phyloP scores from a whole-genome alignment of 2,113 vertebrate species.

The Paramormyrops kingsleyae region DNA sequence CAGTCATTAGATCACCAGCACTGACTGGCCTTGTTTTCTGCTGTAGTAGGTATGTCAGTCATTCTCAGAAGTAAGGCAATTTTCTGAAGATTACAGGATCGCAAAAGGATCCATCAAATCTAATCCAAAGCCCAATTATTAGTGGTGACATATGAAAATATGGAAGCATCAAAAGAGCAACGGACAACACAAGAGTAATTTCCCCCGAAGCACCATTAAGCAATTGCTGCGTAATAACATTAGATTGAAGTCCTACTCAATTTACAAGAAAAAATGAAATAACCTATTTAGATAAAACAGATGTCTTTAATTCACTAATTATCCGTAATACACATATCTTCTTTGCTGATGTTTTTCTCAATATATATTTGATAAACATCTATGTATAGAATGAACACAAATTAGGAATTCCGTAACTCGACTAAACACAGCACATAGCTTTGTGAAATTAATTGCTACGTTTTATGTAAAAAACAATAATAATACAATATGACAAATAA shows the following conservation, averaged over 20 bases:
- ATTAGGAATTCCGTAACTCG: neutral
- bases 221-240: neutral
- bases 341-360: neutral
- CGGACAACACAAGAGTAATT: neutral
- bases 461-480: neutral
- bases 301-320: neutral
- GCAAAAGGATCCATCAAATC: slow-evolving; percentile 5
- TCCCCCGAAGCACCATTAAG: neutral
- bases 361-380: neutral
- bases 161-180: neutral
- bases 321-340: neutral
- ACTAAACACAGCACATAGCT: neutral
- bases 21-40: neutral
- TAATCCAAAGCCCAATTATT: slow-evolving; percentile 14
- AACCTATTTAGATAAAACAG: neutral
- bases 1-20: neutral
- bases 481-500: neutral
- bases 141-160: slow-evolving; percentile 9
- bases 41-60: slow-evolving; percentile 6
- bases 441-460: neutral
- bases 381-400: neutral
- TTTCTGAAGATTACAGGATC: slow-evolving; percentile 11
- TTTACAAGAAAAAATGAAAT: neutral
- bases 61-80: neutral
- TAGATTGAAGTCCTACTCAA: neutral